These are phyloP conservation scores for Conger conger DNA, from an alignment of 2,113 vertebrate genomes.

Conservation along the genomic window DNA sequence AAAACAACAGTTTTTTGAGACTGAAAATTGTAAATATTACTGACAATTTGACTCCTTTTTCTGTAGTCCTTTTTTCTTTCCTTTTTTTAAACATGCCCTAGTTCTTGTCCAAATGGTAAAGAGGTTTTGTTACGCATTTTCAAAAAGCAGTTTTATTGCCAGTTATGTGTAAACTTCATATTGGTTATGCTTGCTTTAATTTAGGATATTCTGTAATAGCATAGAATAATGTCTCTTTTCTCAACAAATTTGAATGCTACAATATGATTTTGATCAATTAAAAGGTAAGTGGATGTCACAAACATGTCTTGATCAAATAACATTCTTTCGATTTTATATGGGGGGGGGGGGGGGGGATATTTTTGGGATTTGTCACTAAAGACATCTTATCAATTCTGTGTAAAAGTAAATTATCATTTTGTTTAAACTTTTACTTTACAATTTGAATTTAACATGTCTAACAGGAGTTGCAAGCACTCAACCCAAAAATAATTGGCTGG, in stretches of 20 bases:
- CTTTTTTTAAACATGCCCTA: background rate
- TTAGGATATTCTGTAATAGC: background rate
- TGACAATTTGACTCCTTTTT: slow-evolving; percentile 11
- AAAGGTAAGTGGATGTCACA: background rate
- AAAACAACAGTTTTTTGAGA: background rate
- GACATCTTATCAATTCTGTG: too few relatives aligned
- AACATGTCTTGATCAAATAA: background rate
- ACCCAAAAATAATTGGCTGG: background rate
- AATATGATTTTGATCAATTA: background rate
- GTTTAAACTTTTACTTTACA: too few relatives aligned
- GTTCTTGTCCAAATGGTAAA: background rate
- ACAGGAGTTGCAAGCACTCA: background rate
- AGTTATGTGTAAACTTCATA: background rate
- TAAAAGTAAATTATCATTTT: too few relatives aligned
- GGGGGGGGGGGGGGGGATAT: too few relatives aligned
- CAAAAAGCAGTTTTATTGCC: background rate
- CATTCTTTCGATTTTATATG: background rate
- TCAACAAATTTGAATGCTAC: background rate
- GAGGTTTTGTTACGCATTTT: background rate
- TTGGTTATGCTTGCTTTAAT: background rate
- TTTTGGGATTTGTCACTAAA: too few relatives aligned
- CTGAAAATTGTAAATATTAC: slow-evolving; percentile 32
- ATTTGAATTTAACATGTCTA: too few relatives aligned
- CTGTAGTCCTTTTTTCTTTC: background rate
- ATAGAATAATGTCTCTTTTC: background rate